Base-by-base conservation (phyloP, 2,888 invertebrate species). In the Drosophila yooni region DNA sequence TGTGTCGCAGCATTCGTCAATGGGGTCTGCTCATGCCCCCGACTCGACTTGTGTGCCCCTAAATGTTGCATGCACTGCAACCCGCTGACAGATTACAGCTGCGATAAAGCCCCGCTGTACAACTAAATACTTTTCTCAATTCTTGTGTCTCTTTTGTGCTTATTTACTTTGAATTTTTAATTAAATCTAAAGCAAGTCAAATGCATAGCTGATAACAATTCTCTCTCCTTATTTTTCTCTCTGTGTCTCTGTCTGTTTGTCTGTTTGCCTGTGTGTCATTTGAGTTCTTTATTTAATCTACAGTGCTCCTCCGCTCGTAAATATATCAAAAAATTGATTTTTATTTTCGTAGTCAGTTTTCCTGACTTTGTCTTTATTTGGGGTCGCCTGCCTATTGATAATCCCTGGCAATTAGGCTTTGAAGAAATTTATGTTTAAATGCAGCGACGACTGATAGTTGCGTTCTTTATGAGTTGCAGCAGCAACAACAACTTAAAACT, bases 21-120 rank as follows among this genome's bases (percentile, higher is more conserved):
- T 79, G 76, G 61, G 68, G 21, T 46, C 25, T 46, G 46, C 7
- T 46, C 46, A 15, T 46, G 46, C 25, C 15, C 46, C 46, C 46
- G 25, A 64, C 33, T 69, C 74, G 76, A 80, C 79, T 73, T 73
- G 31, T 62, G 53, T 72, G 65, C 63, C 79, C 76, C 68, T 48
- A 51, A 52, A 67, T 69, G 70, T 68, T 58, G 57, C 75, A 50
- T 53, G 57, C 69, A 50, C 70, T 76, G 54, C 68, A 46, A 46
- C 67, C 73, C 76, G 78, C 86, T 89, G 90, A 89, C 86, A 89
- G 87, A 88, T 88, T 88, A 88, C 87, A 88, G 90, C 88, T 85
- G 87, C 83, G 87, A 87, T 89, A 89, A 82, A 77, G 79, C 82
- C 73, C 60, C 67, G 34, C 27, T 8, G 25, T 40, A 21, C 33